Evolutionary conservation across 53 echinoderm and acorn worm genomes (phyloP), one percentile per base, ranked within the genome.

Genomic region (Henricia sp.): DNA sequence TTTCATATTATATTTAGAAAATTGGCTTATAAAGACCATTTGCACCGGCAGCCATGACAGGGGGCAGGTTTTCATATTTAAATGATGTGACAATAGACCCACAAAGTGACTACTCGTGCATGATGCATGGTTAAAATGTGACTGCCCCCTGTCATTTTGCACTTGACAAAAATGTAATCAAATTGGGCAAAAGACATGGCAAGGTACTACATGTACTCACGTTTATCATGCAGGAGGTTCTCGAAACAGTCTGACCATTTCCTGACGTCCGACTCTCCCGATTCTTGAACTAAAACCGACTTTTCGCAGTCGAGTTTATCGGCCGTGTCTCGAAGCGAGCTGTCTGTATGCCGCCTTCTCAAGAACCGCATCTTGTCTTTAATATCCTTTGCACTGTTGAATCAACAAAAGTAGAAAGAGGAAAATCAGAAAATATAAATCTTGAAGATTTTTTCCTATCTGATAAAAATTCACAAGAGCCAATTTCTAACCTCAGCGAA

Each of bases 231-330:
- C 25, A 99, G 92, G 46, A 99, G 88, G 64, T 88, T 92, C 74
- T 99, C 99, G 84, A 99, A 99, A 24, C 92, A 94, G 80, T 95
- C 99, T 14, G 92, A 90, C 99, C 99, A 99, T 87, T 93, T 90
- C 40, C 89, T 71, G 44, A 92, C 94, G 41, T 99, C 90, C 44
- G 80, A 80, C 82, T 85, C 91, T 43, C 64, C 84, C 39, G 90
- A 85, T 4, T 92, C 89, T 52, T 91, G 90, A 41, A 87, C 77
- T 34, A 84, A 63, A 50, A 64, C 30, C 1, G 89, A 82, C 56
- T 89, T 93, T 53, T 90, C 88, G 51, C 82, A 84, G 69, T 91
- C 92, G 21, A 96, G 86, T 57, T 96, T 96, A 56, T 91, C 91
- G 17, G 84, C 85, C 35, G 93, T 87, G 78, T 99, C 99, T 50